Evolutionary conservation across 2,113 vertebrate species (phyloP).

Genomic region (Zapus hudsonius): DNA sequence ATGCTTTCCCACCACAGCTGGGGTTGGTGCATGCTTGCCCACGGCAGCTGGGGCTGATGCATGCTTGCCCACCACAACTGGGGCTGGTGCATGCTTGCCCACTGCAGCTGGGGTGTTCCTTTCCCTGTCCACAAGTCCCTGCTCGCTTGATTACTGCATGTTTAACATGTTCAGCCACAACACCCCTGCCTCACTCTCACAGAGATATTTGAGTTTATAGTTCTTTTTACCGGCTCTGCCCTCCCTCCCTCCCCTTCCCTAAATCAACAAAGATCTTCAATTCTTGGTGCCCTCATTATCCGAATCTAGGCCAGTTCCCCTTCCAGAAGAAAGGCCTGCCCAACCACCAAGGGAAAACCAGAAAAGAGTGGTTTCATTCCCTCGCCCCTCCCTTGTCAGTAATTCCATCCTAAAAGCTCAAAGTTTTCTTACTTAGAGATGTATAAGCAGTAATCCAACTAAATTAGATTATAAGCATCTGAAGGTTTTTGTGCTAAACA

Average conservation of each 20-base stretch:
- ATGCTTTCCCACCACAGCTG: too few relatives aligned
- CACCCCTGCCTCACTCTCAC: neutral
- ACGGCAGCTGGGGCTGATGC: too few relatives aligned
- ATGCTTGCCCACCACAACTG: too few relatives aligned
- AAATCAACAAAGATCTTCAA: neutral
- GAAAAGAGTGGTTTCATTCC: conserved; percentile 7
- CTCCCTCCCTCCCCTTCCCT: neutral
- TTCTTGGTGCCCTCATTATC: neutral
- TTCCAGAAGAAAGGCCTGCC: neutral
- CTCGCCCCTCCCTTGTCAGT: neutral
- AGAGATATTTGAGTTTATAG: neutral
- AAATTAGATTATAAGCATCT: conserved; percentile 79
- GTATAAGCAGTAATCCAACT: conserved; percentile 67
- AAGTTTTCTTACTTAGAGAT: conserved; percentile 59
- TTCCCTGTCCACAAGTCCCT: too few relatives aligned
- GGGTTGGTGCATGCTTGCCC: too few relatives aligned
- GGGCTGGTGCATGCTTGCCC: neutral
- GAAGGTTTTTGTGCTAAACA: conserved; percentile 77
- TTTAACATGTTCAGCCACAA: accelerated
- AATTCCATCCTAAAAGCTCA: conserved; percentile 65
- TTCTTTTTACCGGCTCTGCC: neutral
- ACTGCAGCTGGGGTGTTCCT: neutral
- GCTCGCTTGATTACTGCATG: accelerated
- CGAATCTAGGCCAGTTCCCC: neutral
- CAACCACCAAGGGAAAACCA: neutral